Conservation (phyloP, 2,113 vertebrate species). For the Engystomops pustulosus region DNA sequence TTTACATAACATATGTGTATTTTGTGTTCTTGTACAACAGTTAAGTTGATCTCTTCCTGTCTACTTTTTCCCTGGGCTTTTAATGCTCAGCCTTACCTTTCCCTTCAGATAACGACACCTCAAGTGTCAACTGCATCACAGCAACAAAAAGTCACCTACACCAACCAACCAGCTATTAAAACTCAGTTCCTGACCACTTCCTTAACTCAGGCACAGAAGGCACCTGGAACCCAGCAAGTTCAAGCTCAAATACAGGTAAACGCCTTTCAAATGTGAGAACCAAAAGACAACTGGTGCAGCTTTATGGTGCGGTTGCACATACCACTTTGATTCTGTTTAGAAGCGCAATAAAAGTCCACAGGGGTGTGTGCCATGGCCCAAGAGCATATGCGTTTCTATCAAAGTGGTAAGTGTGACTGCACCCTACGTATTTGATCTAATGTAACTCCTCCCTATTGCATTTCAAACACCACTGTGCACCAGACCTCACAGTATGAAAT, state of each 20-base stretch:
- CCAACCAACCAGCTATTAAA: conserved; percentile 76
- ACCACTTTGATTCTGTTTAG: too few species aligned
- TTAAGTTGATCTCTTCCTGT: conserved; percentile 52
- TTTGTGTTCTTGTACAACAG: background rate
- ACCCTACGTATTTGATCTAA: too few species aligned
- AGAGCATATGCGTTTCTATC: too few species aligned
- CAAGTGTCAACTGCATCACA: conserved; percentile 76
- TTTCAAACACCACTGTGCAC: too few species aligned
- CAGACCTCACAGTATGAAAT: too few species aligned
- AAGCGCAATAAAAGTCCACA: too few species aligned
- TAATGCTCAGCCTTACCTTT: conserved; percentile 61
- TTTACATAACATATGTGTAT: too few species aligned
- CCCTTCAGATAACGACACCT: conserved; percentile 57
- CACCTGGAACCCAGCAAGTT: conserved; percentile 61
- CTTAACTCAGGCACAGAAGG: conserved; percentile 74
- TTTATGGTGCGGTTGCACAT: too few species aligned
- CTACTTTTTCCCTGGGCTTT: conserved; percentile 57
- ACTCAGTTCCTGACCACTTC: conserved; percentile 78
- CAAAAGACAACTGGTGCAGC: background rate
- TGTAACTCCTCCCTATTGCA: too few species aligned
- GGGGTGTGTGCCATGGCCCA: too few species aligned
- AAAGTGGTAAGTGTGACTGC: too few species aligned
- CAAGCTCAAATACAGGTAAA: conserved; percentile 68
- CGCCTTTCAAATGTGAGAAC: background rate
- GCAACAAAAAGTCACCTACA: conserved; percentile 79